phyloP scores from a whole-genome alignment of 2,888 invertebrate genomes.

The Harpalus rufipes region DNA sequence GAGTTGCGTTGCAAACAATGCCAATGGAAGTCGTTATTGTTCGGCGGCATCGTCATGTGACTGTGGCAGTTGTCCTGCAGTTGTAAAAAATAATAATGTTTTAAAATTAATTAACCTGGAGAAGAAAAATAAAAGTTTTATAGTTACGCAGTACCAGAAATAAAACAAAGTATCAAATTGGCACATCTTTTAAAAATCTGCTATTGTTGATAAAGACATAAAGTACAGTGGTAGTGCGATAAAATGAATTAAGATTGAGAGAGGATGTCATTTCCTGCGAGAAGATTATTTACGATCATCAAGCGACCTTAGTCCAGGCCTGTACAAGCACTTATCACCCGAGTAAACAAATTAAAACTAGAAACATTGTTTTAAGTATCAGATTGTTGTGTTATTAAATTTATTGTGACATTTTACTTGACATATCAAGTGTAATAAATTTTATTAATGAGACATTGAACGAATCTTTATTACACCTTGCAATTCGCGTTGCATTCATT shows the following conservation, averaged over 20 bases:
- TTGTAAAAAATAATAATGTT: constrained; percentile 5
- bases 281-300: constrained; percentile 44
- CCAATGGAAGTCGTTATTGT: not conserved
- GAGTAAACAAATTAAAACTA: constrained; percentile 61
- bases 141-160: constrained; percentile 5
- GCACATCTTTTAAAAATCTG: constrained; percentile 34
- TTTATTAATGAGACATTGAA: constrained; percentile 66
- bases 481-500: constrained; percentile 46
- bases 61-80: not conserved
- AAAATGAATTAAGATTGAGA: constrained; percentile 47
- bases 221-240: constrained; percentile 31
- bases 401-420: constrained; percentile 66
- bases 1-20: not conserved
- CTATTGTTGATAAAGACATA: constrained; percentile 24
- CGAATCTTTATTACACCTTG: constrained; percentile 63
- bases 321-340: constrained; percentile 56
- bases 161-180: constrained; percentile 1
- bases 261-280: constrained; percentile 32
- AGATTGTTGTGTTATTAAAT: constrained; percentile 66
- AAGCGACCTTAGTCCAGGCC: constrained; percentile 43
- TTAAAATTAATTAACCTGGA: not conserved
- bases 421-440: constrained; percentile 66
- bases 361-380: constrained; percentile 65
- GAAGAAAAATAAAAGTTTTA: constrained; percentile 3
- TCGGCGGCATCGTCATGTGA: not conserved